Evolutionary conservation across 2,797 vertebrate genomes (phyloP), one percentile per base, ranked within the genome.

Genomic region (Sphenodon punctatus): DNA sequence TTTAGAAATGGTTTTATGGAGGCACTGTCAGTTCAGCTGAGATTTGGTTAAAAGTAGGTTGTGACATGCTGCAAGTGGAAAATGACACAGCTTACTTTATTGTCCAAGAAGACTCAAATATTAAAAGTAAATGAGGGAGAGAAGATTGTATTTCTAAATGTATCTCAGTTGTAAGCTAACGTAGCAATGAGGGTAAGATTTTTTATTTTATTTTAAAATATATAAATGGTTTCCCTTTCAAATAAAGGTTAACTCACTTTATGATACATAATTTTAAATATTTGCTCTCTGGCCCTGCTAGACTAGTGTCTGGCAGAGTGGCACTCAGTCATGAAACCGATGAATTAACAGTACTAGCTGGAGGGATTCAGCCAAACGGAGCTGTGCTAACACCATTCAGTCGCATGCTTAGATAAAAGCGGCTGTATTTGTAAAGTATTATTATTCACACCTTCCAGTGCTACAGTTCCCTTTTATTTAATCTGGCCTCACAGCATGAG

Each of bases 401-500:
- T 74, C 85, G 38, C 27, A 88, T 67, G 30, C 61, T 58, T 30
- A 61, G 25, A 76, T 72, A 64, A 87, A 92, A 89, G 66, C 43
- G 87, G 65, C 36, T 78, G 53, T 1, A 2, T 84, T 92, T 90
- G 43, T 63, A 61, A 65, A 90, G 46, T 34, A 63, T 65, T 78
- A 87, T 86, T 88, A 82, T 91, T 86, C 51, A 71, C 65, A 75
- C 27, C 25, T 86, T 87, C 87, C 80, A 67, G 14, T 84, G 49
- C 41, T 87, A 77, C 81, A 82, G 87, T 82, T 84, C 46, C 67
- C 65, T 83, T 84, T 78, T 56, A 85, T 65, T 58, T 89, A 88
- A 89, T 90, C 83, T 88, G 53, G 34, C 51, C 65, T 84, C 79
- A 67, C 80, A 72, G 75, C 67, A 76, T 84, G 84, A 92, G 80